Conservation (phyloP, 2,888 invertebrate species). For the Volucella zonaria region DNA sequence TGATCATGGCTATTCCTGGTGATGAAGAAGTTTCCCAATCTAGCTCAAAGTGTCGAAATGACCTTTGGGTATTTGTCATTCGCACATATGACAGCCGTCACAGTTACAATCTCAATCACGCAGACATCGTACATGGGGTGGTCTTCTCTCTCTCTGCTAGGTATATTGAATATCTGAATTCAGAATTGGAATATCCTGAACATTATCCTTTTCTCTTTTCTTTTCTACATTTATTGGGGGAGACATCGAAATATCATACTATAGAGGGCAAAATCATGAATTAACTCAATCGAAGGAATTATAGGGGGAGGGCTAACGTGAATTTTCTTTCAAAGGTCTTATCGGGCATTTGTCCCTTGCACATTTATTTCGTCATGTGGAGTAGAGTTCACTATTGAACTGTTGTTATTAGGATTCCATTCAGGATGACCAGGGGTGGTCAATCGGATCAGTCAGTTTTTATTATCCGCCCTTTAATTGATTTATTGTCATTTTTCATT, state of each 20-base stretch:
- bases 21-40: conserved; percentile 71
- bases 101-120: neutral
- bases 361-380: conserved; percentile 11
- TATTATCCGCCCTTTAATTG: conserved; percentile 49
- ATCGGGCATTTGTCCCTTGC: conserved; percentile 64
- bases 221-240: neutral
- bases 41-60: conserved; percentile 61
- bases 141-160: neutral
- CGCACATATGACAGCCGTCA: conserved; percentile 69
- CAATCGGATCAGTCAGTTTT: conserved; percentile 12
- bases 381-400: conserved; percentile 38
- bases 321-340: conserved; percentile 15
- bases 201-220: neutral
- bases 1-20: conserved; percentile 53
- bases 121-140: conserved; percentile 22
- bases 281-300: conserved; percentile 68
- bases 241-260: neutral
- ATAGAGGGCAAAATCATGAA: conserved; percentile 49
- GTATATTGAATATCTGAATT: conserved; percentile 34
- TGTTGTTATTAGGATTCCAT: conserved; percentile 52
- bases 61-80: conserved; percentile 72
- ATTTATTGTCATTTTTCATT: conserved; percentile 60
- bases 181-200: conserved; percentile 16
- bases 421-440: neutral
- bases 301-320: conserved; percentile 21